These are phyloP conservation scores for Gastrophryne carolinensis DNA, from an alignment of 2,797 vertebrate species.

Conservation along the genomic window DNA sequence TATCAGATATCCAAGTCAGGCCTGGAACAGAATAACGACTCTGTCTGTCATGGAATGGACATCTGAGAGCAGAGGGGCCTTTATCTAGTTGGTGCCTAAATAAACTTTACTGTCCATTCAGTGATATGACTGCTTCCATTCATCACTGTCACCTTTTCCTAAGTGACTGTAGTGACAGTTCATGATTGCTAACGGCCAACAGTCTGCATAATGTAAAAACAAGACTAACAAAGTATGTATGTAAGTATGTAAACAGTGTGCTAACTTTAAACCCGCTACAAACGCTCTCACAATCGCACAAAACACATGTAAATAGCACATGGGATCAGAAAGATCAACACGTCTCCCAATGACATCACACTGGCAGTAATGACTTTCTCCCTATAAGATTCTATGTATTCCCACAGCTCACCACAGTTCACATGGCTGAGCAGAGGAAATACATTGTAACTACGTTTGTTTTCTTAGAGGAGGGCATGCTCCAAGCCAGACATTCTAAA, in stretches of 20 bases:
- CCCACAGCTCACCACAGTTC: no score
- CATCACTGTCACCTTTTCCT: slow-evolving; percentile 76
- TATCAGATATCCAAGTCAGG: slow-evolving; percentile 42
- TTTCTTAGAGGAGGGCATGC: no score
- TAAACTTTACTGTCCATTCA: slow-evolving; percentile 84
- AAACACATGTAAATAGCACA: background rate
- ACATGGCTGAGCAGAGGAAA: no score
- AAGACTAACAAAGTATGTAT: slow-evolving; percentile 70
- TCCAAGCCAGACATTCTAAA: no score
- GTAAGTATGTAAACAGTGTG: slow-evolving; percentile 58
- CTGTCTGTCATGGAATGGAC: slow-evolving; percentile 57
- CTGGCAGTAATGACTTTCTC: no score
- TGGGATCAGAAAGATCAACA: background rate
- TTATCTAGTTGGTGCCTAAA: slow-evolving; percentile 77
- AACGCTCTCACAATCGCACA: background rate
- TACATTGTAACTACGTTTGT: no score
- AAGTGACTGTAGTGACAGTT: slow-evolving; percentile 76
- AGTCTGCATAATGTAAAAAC: slow-evolving; percentile 76
- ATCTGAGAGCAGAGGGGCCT: slow-evolving; percentile 68
- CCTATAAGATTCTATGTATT: no score
- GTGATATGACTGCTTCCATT: slow-evolving; percentile 68
- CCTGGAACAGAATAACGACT: slow-evolving; percentile 34
- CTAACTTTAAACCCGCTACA: background rate
- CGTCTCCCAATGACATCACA: background rate
- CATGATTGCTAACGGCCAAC: slow-evolving; percentile 79